Evolutionary conservation across 2,113 vertebrate species (phyloP).

Genomic region (Prinia subflava): DNA sequence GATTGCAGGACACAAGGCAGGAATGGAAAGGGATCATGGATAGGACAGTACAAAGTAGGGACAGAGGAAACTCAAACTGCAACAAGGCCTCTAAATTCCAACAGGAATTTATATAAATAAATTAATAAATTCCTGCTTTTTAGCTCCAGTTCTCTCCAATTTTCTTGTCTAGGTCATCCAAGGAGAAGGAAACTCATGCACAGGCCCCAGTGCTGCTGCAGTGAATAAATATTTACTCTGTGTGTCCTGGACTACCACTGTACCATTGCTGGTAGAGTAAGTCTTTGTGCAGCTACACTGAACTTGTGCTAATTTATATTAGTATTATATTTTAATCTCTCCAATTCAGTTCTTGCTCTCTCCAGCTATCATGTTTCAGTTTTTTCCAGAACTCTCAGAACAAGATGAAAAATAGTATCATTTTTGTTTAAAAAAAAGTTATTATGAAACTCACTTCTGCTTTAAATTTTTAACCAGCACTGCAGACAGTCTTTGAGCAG

Average conservation of each 20-base stretch:
- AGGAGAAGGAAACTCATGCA: background rate
- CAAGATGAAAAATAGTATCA: background rate
- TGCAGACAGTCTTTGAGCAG: background rate
- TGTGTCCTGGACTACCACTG: background rate
- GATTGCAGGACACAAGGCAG: background rate
- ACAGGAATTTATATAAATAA: too few relatives aligned
- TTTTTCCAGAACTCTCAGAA: background rate
- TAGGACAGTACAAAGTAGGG: rapidly evolving
- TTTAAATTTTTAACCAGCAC: background rate
- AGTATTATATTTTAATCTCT: background rate
- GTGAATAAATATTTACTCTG: background rate
- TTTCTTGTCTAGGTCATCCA: background rate
- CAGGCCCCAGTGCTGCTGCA: background rate
- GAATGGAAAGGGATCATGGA: rapidly evolving
- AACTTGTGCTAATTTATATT: background rate
- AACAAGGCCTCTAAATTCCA: background rate
- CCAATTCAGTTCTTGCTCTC: background rate
- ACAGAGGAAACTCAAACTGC: background rate
- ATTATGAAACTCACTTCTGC: background rate
- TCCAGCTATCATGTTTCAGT: background rate
- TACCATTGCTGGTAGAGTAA: background rate
- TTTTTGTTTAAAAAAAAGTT: background rate
- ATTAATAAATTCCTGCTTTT: background rate
- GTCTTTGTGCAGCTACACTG: background rate
- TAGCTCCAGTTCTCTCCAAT: background rate